Evolutionary conservation across 2,113 vertebrate genomes (phyloP).

Genomic region (Stegastes partitus): DNA sequence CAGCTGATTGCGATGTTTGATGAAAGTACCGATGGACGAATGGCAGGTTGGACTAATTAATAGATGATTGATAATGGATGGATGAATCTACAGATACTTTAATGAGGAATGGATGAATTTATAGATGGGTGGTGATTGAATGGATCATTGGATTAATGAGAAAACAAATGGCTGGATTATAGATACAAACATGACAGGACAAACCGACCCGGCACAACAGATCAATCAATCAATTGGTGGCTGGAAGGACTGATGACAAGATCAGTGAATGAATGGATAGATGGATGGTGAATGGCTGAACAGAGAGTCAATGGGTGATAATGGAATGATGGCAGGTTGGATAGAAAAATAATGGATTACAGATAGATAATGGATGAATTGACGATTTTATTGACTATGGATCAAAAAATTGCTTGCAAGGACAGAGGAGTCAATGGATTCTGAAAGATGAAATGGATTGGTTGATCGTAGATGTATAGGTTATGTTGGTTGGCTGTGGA

Average conservation of each 20-base stretch:
- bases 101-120: no score
- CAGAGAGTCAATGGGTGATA: not conserved
- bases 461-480: no score
- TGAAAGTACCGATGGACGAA: not conserved
- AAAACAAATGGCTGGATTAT: not conserved
- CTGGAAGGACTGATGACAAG: no score
- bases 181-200: not conserved
- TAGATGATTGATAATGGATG: not conserved
- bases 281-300: not conserved
- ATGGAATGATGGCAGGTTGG: not conserved
- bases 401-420: no score
- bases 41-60: not conserved
- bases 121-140: not conserved
- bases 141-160: not conserved
- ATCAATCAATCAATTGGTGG: not conserved
- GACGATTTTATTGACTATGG: no score
- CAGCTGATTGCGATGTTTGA: not conserved
- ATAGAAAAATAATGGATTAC: no score
- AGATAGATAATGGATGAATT: not conserved
- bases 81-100: not conserved
- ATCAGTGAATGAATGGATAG: no score
- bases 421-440: no score
- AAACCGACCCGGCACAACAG: not conserved
- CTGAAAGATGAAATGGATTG: no score
- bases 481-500: no score